Evolutionary conservation across 2,797 vertebrate species (phyloP).

Genomic region (Alectoris magna): DNA sequence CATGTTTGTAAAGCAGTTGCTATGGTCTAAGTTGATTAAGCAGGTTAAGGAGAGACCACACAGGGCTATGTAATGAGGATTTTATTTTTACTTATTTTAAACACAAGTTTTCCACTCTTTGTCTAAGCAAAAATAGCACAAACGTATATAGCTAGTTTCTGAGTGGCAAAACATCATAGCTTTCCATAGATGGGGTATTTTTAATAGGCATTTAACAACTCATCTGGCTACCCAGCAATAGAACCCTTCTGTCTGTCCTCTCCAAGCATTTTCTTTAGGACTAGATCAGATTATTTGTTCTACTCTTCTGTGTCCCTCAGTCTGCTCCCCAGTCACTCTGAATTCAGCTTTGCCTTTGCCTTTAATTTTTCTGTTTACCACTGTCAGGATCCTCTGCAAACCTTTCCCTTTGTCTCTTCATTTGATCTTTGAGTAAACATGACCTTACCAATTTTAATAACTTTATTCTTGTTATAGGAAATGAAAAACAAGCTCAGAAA

Average conservation of each 20-base stretch:
- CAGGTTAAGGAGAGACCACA: conserved; percentile 1
- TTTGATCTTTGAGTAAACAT: not conserved
- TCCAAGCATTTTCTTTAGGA: conserved; percentile 1
- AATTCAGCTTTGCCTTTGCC: not conserved
- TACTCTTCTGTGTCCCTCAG: not conserved
- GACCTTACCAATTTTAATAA: conserved; percentile 18
- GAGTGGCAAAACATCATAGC: not conserved
- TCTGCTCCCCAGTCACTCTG: not conserved
- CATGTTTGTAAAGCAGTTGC: conserved; percentile 32
- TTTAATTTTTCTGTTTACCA: conserved; percentile 27
- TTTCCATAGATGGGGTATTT: not conserved
- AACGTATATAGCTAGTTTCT: not conserved
- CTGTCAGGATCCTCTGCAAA: conserved; percentile 23
- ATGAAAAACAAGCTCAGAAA: not conserved
- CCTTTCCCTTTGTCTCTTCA: not conserved
- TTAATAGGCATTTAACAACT: not conserved
- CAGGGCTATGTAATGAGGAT: not conserved
- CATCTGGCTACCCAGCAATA: not conserved
- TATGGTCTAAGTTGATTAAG: not conserved
- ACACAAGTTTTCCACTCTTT: not conserved
- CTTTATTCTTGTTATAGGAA: not conserved
- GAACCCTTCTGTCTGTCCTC: not conserved
- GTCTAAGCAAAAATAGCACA: not conserved
- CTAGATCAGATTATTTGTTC: not conserved
- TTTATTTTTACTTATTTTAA: not conserved